Evolutionary conservation across 1,140 invertebrate genomes (phyloP), one percentile per base, ranked within the genome.

Genomic region (Arion vulgaris): DNA sequence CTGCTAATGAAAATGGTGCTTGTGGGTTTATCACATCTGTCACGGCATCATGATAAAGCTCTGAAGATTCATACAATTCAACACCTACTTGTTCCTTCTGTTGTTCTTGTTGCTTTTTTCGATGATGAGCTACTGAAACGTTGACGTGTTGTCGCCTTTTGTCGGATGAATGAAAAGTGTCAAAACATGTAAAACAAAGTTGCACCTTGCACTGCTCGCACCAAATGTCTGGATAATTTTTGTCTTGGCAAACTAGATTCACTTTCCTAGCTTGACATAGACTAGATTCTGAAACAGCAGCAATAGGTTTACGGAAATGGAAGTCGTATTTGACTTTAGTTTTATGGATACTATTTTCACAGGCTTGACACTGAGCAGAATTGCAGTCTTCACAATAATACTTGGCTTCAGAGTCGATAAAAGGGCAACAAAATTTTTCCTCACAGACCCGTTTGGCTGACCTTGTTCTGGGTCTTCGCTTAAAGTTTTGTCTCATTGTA

Each of bases 201-300:
- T 88, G 90, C n/a, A 86, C n/a, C n/a, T 86, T 81, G 85, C 92
- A 93, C 53, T 87, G 84, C 62, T 88, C 85, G 85, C 92, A 93
- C 68, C 86, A 83, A 34, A 92, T 76, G 83, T 92, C 92, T 26
- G 91, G 90, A 85, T 89, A 92, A 80, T 93, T 93, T 78, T 85
- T 83, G 32, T 89, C 84, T 62, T 84, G 75, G 83, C 92, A 93
- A n/a, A 81, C 76, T 36, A 85, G 66, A 73, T 83, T 83, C 57
- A 81, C 73, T 17, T 84, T 79, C 17, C 77, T 28, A 26, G 87
- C 84, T 49, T 92, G 88, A 85, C 92, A 93, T 2, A 93, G 80
- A 26, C n/a, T 72, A 85, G 80, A 68, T 89, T 90, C 23, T 66
- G 66, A 36, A 86, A 83, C 53, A 88, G 87, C 23, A 80, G 81